Base-by-base conservation (phyloP, 2,113 vertebrate species). In the Daphoenositta chrysoptera region DNA sequence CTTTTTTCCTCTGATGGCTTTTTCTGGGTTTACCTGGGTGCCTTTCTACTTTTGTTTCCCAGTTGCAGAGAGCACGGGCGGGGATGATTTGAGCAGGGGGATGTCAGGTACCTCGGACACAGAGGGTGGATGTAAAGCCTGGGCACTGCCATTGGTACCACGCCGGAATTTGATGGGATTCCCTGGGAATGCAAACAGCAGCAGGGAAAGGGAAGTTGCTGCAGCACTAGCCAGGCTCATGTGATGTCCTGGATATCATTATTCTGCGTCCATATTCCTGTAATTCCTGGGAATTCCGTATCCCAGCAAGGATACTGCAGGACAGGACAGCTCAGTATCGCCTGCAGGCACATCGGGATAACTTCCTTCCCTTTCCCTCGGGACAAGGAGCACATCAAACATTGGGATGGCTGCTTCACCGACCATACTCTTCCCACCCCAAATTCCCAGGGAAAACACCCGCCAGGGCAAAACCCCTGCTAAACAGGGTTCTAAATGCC, bases 371-470 rank as follows among this genome's bases (percentile, higher is more conserved):
- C 9, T 61, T n/a, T 44, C 30, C 7, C 72, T 13, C 15, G 26
- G 23, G 39, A 27, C 26, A 60, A 48, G 35, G 7, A 64, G 4
- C 42, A 23, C 18, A 18, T 35, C 44, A 26, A 48, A 18, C 22
- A 31, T 0, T 0, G 3, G 23, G 2, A 2, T 50, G 13, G 5
- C 11, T 39, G 42, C 7, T 61, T 68, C 51, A 22, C 45, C 60
- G 5, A 6, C 3, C 40, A 70, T 68, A 45, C 13, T 22, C 14
- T 24, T 20, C 8, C 9, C 18, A 37, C 13, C 28, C 39, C 40
- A n/a, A 24, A 91, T 17, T 44, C 88, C 92, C 68, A 65, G 68
- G 66, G 40, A n/a, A 37, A 23, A 63, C 19, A 6, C 7, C 4
- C n/a, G 9, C 30, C 69, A 37, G 82, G 75, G 30, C 20, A 57